Base-by-base conservation (phyloP, 2,797 vertebrate species). In the Gymnoscopelus microlampas region DNA sequence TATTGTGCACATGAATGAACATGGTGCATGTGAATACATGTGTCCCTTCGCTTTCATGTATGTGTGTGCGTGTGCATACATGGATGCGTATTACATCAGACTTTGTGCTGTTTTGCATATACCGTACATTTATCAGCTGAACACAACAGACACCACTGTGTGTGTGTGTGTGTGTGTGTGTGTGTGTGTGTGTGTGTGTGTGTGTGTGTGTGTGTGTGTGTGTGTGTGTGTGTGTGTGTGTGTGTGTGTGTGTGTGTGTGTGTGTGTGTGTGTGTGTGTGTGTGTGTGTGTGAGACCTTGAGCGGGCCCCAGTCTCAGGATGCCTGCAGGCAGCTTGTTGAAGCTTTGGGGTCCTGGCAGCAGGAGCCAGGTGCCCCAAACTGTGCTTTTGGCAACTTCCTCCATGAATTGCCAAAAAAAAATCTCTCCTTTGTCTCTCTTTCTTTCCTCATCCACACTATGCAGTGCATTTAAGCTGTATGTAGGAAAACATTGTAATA, bases 291-390 rank as follows among this genome's bases (percentile, higher is more conserved):
- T 76, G 62, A 66, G 71, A 85, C 74, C 63, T 48, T 54, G 76
- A 80, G 76, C 70, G 63, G 70, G 57, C 62, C 60, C 72, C 62
- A 68, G 64, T 83, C 72, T 72, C 67, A 78, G 75, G 80, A 79
- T 71, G 73, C 86, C 88, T 84, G 70, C 66, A 83, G 86, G 88
- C 80, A 69, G 71, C 73, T 81, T 83, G 85, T 87, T 86, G 84
- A 87, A 85, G 80, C 81, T 86, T 75, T 70, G 60, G 85, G 84
- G 84, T 88, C 81, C 83, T 91, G 87, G 88, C 88, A 89, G 87
- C 78, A 82, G 50, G 65, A 74, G 65, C 12, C 65, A 71, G 74
- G 39, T 69, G 68, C 72, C 71, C 63, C 71, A 58, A 53, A 32
- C 26, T 4, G 68, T 76, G 81, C 77, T 83, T 86, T 86, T 86